These are phyloP conservation scores for Brachypalpus laphriformis DNA, from an alignment of 2,888 invertebrate genomes.

Conservation along the genomic window DNA sequence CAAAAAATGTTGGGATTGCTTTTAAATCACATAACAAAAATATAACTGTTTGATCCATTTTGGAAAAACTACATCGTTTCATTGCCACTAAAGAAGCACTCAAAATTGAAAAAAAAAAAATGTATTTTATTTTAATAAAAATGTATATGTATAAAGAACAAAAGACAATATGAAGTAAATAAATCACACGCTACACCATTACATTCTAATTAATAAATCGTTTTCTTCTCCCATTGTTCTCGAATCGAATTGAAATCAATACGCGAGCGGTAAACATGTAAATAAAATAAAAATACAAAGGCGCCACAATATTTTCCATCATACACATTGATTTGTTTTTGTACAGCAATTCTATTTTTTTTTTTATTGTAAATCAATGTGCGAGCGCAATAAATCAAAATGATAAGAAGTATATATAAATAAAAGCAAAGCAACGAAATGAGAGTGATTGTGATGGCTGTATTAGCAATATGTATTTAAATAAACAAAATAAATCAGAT, in stretches of 20 bases:
- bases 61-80: no score
- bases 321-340: conserved; percentile 2
- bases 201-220: conserved; percentile 12
- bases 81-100: no score
- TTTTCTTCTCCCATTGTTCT: background rate
- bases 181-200: background rate
- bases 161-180: background rate
- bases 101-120: no score
- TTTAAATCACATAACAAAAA: no score
- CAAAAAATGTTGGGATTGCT: no score
- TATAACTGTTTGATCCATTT: no score
- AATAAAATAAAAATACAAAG: conserved; percentile 14
- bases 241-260: conserved; percentile 26
- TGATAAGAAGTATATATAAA: conserved; percentile 9
- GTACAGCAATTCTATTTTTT: background rate
- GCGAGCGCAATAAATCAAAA: conserved; percentile 3
- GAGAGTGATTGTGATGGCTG: conserved; percentile 5
- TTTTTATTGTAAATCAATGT: conserved; percentile 23
- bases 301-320: conserved; percentile 10
- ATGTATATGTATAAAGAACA: background rate
- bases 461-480: background rate
- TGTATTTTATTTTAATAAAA: background rate
- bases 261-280: background rate
- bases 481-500: background rate
- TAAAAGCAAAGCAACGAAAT: conserved; percentile 4